Base-by-base conservation (phyloP, 1,140 invertebrate genomes). In the Cylas formicarius region DNA sequence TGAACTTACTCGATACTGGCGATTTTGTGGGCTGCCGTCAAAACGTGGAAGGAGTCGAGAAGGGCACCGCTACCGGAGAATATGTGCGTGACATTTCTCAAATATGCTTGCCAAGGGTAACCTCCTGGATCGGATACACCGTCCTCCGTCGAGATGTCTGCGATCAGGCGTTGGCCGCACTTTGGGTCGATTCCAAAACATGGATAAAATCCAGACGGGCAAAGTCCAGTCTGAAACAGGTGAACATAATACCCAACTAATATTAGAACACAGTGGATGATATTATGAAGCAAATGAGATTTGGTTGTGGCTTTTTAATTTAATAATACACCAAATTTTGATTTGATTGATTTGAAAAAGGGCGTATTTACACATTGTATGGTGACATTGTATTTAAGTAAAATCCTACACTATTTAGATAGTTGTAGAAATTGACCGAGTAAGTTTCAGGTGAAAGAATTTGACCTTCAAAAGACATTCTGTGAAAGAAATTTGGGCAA, bases 1-100 rank as follows among this genome's bases (percentile, higher is more conserved):
- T 19, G 9, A 20, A 51, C 44, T 54, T 42, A 58, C 55, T 20
- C 24, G 37, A 58, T 53, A 16, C 39, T 22, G 27, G 45, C 41
- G 3, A 65, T 60, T 55, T 65, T 65, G 32, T 65, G 63, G 2
- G 63, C 60, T 6, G 61, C 61, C 10, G 63, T 65, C 5, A 65
- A 24, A 4, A 65, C 57, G 31, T 58, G 52, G 21, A 53, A 58
- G 2, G 44, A 27, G 46, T 62, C 55, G 2, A 65, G 13, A n/a
- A 65, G 48, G 7, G 59, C 61, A 4, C 63, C 61, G 26, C 56
- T 56, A 18, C 61, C 63, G 1, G 56, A 48, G 29, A 58, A 63
- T 14, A 27, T 28, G 27, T 52, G 39, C 4, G 58, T 62, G 10
- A 47, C 42, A 45, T 59, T 62, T 24, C 41, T 50, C 3, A 65